Evolutionary conservation across 1,140 invertebrate species (phyloP).

Genomic region (Stenopsyche tienmushanensis): DNA sequence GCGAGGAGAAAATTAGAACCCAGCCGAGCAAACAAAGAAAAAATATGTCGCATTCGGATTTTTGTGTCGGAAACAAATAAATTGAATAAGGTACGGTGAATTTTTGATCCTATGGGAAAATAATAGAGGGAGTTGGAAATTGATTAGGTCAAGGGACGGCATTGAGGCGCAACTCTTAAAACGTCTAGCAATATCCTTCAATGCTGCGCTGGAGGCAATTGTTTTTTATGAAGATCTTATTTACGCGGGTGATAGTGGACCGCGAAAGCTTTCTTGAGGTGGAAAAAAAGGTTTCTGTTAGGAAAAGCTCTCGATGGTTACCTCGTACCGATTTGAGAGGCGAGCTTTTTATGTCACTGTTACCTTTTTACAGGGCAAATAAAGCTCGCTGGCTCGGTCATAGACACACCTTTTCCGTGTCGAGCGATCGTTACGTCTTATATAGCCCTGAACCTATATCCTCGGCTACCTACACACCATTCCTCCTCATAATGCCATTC

Average conservation of each 20-base stretch:
- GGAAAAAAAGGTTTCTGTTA: too few species aligned
- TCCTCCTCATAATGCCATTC: neutral
- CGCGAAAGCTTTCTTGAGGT: neutral
- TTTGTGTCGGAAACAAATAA: too few species aligned
- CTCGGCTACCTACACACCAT: neutral
- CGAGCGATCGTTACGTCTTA: constrained; percentile 30
- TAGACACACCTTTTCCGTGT: constrained; percentile 36
- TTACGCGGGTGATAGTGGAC: constrained; percentile 1
- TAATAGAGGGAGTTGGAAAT: neutral
- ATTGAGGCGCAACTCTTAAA: neutral
- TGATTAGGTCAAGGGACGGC: too few species aligned
- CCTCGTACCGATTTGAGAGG: neutral
- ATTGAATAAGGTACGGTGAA: too few species aligned
- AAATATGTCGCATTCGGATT: too few species aligned
- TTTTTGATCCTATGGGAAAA: too few species aligned
- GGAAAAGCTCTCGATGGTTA: neutral
- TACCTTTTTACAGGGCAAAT: constrained; percentile 37
- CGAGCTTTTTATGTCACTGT: constrained; percentile 16
- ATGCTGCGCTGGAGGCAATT: constrained; percentile 8
- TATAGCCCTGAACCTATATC: constrained; percentile 10
- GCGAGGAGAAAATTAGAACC: too few species aligned
- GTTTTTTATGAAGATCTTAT: constrained; percentile 28
- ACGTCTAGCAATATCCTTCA: too few species aligned
- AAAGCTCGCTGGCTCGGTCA: constrained; percentile 32
- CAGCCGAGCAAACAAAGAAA: too few species aligned